These are phyloP conservation scores for Plebejus argus DNA, from an alignment of 2,888 invertebrate genomes.

Conservation along the genomic window DNA sequence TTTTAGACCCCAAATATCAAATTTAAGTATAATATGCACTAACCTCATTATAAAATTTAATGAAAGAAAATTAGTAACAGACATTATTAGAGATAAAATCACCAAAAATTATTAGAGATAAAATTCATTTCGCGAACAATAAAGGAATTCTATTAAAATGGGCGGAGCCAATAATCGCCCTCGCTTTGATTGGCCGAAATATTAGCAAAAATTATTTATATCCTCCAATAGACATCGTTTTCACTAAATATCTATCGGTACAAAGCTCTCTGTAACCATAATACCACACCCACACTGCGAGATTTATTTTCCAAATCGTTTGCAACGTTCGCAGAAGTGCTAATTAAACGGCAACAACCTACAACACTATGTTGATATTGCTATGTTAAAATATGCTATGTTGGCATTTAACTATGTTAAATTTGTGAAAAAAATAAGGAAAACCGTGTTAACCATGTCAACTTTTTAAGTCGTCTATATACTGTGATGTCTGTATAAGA, in stretches of 20 bases:
- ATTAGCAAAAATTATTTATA: slow-evolving; percentile 40
- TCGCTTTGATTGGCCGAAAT: slow-evolving; percentile 44
- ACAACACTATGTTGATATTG: not conserved
- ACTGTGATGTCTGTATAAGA: too few relatives aligned
- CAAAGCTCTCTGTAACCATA: not conserved
- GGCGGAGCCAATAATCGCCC: slow-evolving; percentile 48
- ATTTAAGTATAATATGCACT: not conserved
- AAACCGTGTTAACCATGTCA: not conserved
- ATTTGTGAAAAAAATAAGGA: not conserved
- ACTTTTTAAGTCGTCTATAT: too few relatives aligned
- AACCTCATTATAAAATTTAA: not conserved
- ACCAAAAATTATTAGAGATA: not conserved
- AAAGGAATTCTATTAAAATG: slow-evolving; percentile 45
- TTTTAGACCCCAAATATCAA: not conserved
- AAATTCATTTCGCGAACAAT: not conserved
- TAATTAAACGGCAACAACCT: slow-evolving; percentile 9
- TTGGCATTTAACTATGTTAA: not conserved
- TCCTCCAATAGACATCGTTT: slow-evolving; percentile 36
- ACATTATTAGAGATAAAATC: not conserved
- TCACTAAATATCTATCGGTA: slow-evolving; percentile 7
- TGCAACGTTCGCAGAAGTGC: not conserved
- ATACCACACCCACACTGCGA: not conserved
- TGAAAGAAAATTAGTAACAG: not conserved
- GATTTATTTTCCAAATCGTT: slow-evolving; percentile 11
- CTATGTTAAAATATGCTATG: not conserved